Evolutionary conservation across 2,797 vertebrate species (phyloP).

Genomic region (Squalus acanthias): DNA sequence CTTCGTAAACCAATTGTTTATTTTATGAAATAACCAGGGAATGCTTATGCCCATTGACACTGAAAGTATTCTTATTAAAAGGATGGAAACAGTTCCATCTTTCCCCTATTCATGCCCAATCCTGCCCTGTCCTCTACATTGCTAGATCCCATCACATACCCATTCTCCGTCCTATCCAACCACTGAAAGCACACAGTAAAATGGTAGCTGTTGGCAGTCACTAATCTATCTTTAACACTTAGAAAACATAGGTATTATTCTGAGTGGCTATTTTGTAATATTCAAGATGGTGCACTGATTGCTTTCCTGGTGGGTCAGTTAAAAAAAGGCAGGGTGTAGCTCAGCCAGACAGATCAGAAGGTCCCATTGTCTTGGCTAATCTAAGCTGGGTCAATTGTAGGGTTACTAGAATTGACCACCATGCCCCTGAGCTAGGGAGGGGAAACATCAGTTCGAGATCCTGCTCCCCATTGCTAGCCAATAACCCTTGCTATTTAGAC

Average conservation of each 20-base stretch:
- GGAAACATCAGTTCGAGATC: too few relatives aligned
- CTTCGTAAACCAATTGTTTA: neutral
- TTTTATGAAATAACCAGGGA: neutral
- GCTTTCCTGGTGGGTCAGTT: neutral
- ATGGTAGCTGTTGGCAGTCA: neutral
- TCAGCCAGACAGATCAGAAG: too few relatives aligned
- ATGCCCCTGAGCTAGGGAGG: too few relatives aligned
- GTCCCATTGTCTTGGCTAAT: too few relatives aligned
- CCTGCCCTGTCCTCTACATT: neutral
- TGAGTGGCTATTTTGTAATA: neutral
- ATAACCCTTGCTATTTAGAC: too few relatives aligned
- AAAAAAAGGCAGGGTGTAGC: too few relatives aligned
- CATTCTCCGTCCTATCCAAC: neutral
- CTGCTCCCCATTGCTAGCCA: too few relatives aligned
- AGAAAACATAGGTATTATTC: neutral
- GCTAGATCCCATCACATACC: neutral
- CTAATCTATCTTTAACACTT: neutral
- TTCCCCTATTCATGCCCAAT: neutral
- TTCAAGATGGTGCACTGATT: neutral
- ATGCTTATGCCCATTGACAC: neutral
- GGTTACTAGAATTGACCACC: too few relatives aligned
- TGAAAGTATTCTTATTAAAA: neutral
- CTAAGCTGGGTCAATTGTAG: too few relatives aligned
- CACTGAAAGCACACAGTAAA: neutral
- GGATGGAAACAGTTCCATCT: neutral